Conservation (phyloP, 2,113 vertebrate genomes). For the Anhinga rufa region DNA sequence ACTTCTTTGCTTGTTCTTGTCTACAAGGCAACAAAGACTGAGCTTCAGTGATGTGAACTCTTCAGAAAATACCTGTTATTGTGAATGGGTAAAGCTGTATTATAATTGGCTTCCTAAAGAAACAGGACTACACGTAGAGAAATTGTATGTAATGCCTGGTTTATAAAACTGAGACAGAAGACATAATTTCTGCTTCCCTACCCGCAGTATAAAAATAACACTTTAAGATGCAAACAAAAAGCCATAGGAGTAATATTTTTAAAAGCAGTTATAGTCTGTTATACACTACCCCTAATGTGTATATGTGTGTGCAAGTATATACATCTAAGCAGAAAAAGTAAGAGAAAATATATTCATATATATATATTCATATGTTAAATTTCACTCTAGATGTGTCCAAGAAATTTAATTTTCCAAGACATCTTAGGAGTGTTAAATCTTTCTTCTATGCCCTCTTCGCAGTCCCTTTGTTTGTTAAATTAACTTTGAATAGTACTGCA, state of each 20-base stretch:
- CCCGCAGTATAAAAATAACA: not conserved
- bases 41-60: not conserved
- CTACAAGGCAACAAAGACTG: not conserved
- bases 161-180: not conserved
- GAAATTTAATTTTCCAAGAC: not conserved
- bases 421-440: not conserved
- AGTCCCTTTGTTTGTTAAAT: not conserved
- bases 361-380: not conserved
- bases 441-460: not conserved
- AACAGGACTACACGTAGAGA: not conserved
- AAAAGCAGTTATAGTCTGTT: not conserved
- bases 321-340: not conserved
- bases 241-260: not conserved
- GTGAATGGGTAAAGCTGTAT: not conserved
- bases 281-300: not conserved
- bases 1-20: not conserved
- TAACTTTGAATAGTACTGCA: not conserved
- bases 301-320: not conserved
- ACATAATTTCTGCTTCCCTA: not conserved
- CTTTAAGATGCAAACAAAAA: not conserved
- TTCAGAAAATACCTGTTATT: not conserved
- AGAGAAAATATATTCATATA: not conserved
- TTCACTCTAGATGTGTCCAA: not conserved
- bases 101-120: not conserved
- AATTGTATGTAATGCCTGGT: not conserved